phyloP scores from a whole-genome alignment of 2,113 vertebrate species.

The Micronycteris hirsuta region DNA sequence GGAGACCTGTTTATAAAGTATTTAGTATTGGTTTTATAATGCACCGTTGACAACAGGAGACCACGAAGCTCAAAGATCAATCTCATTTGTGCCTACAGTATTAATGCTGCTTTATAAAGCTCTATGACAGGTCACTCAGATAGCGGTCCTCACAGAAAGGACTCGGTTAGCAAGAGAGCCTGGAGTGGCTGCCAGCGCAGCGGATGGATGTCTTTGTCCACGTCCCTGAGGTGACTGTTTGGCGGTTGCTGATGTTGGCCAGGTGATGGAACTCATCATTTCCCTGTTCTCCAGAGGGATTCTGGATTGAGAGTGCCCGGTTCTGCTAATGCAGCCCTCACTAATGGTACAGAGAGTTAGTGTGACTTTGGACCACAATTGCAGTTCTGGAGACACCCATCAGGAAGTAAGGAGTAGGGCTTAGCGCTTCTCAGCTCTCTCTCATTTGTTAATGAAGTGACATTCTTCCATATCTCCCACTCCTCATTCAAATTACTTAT shows the following conservation, averaged over 20 bases:
- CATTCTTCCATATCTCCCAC: neutral
- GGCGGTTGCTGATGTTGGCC: slow-evolving; percentile 73
- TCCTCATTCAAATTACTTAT: slow-evolving; percentile 25
- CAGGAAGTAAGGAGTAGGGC: slow-evolving; percentile 54
- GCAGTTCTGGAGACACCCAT: slow-evolving; percentile 39
- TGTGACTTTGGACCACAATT: slow-evolving; percentile 61
- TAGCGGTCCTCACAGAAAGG: slow-evolving; percentile 78
- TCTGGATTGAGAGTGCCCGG: slow-evolving; percentile 69
- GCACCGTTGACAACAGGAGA: slow-evolving; percentile 85
- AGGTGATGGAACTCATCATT: slow-evolving; percentile 79
- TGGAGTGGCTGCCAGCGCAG: slow-evolving; percentile 71
- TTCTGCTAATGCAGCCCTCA: slow-evolving; percentile 75
- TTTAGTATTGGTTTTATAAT: slow-evolving; percentile 90
- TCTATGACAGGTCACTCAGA: slow-evolving; percentile 83
- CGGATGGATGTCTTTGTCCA: slow-evolving; percentile 77
- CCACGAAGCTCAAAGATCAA: slow-evolving; percentile 87
- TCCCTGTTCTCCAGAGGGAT: slow-evolving; percentile 68
- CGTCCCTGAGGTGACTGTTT: slow-evolving; percentile 76
- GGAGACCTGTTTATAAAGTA: slow-evolving; percentile 89
- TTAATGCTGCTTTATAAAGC: slow-evolving; percentile 84
- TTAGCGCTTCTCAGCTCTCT: slow-evolving; percentile 33
- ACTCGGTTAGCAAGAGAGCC: slow-evolving; percentile 73
- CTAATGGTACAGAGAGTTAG: slow-evolving; percentile 73
- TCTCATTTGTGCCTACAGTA: slow-evolving; percentile 82
- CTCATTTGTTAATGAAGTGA: slow-evolving; percentile 25